Evolutionary conservation across 2,888 invertebrate species (phyloP), one percentile per base, ranked within the genome.

Genomic region (Lasioglossum oenotherae): DNA sequence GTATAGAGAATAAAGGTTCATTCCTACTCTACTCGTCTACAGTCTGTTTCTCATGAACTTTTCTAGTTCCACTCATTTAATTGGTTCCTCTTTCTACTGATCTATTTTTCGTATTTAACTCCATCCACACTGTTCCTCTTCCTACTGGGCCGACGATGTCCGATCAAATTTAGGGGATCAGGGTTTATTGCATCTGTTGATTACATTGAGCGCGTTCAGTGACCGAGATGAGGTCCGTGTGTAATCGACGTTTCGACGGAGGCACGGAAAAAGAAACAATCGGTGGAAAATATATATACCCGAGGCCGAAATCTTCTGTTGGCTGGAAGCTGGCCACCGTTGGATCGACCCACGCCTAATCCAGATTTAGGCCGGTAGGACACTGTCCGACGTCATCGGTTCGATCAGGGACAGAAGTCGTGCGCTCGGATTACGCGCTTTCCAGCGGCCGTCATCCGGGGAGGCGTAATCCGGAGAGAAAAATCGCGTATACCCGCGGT

Each of bases 181-280:
- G 67, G 35, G 67, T 67, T 67, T 67, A 67, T 35, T 35, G 60
- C 60, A 67, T 67, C 67, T 35, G 67, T 35, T 19, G 67, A 67
- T 67, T 67, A 67, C 67, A 67, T 67, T 67, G 67, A 35, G 35
- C 31, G 2, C 8, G 64, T 19, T 67, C 64, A 6, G 16, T 1
- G 67, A 35, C 67, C 67, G 31, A 16, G 35, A 31, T 31, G 16
- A 31, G 31, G 31, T 31, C 19, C 31, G 67, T 19, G 67, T 67
- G 67, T 67, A 67, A 67, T 67, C 67, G 67, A 67, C 67, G 67
- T 67, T 67, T 31, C 67, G 35, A 1, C 14, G 19, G 67, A 35
- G 19, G 8, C 19, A 31, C 31, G 19, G 67, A 35, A 35, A 35
- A 67, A 67, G 67, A 67, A 67, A 67, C 67, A 67, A 67, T 67